These are phyloP conservation scores for Cinara cedri DNA, from an alignment of 2,888 invertebrate genomes.

Conservation along the genomic window DNA sequence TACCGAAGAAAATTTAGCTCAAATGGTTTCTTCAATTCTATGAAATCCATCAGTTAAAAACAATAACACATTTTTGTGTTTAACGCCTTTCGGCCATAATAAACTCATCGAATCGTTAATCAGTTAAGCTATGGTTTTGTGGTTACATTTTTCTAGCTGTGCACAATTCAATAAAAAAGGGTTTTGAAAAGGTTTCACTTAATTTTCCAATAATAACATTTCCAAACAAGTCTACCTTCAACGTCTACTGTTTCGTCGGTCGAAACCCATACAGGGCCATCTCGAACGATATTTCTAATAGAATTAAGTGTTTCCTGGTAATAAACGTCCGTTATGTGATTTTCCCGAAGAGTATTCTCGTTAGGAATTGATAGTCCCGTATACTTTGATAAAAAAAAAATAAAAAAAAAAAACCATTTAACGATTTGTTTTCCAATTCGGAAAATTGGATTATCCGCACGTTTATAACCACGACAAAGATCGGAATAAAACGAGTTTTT, in stretches of 20 bases:
- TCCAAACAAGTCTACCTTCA: background rate
- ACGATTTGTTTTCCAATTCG: background rate
- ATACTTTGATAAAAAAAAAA: background rate
- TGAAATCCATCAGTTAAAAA: slow-evolving; percentile 6
- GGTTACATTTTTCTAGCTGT: background rate
- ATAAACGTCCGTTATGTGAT: too few relatives aligned
- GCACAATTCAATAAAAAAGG: too few relatives aligned
- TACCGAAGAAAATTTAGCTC: background rate
- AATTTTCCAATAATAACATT: too few relatives aligned
- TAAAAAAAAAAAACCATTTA: background rate
- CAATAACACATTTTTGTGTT: too few relatives aligned
- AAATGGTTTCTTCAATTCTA: slow-evolving; percentile 15
- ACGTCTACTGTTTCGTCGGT: background rate
- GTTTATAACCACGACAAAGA: too few relatives aligned
- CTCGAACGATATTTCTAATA: background rate
- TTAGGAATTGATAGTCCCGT: background rate
- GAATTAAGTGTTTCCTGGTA: background rate
- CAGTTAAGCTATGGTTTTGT: too few relatives aligned
- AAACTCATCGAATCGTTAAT: too few relatives aligned
- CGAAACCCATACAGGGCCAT: background rate
- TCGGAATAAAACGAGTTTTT: too few relatives aligned
- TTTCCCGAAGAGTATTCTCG: too few relatives aligned
- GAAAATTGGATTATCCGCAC: too few relatives aligned
- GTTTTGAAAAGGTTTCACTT: background rate
- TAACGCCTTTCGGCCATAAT: too few relatives aligned